A percentile compares a stretch with the other conserved stretches of the same genome.
These are phyloP conservation scores for Aporophyla nigra DNA, from an alignment of 2,888 invertebrate genomes.

Conservation along the genomic window DNA sequence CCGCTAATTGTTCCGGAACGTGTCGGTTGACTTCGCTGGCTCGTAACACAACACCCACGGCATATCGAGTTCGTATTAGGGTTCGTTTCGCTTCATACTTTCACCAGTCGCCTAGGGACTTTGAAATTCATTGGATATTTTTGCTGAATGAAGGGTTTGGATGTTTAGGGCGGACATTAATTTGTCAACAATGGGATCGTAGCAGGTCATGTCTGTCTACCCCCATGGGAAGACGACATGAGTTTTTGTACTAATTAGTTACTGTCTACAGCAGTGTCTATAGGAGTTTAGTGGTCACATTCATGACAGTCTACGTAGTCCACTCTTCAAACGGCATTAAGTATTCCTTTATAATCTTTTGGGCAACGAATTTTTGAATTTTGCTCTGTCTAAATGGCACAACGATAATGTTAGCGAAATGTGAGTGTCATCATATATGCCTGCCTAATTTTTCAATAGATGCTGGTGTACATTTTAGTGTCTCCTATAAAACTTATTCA, in stretches of 20 bases:
- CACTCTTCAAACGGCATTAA: background rate
- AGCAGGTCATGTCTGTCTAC: background rate
- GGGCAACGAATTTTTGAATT: background rate
- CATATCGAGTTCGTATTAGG: constrained; percentile 58
- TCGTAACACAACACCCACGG: constrained; percentile 59
- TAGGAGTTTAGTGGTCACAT: background rate
- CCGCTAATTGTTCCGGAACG: constrained; percentile 69
- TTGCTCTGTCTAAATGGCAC: background rate
- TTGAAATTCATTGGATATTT: constrained; percentile 15
- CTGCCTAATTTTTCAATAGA: background rate
- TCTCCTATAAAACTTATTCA: background rate
- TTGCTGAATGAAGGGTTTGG: constrained; percentile 2
- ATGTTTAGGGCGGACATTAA: background rate
- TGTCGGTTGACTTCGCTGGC: constrained; percentile 48
- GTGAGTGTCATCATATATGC: too few relatives aligned
- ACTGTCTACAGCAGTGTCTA: background rate
- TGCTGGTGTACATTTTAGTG: background rate
- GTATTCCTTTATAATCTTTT: background rate
- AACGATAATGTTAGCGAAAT: background rate
- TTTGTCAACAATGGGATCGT: background rate
- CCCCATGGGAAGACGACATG: background rate
- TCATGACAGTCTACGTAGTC: background rate
- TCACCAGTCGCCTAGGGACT: constrained; percentile 50
- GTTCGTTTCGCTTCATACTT: constrained; percentile 53
- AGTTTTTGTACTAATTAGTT: background rate